These are phyloP conservation scores for Arctia plantaginis DNA, from an alignment of 2,888 invertebrate species.

Conservation along the genomic window DNA sequence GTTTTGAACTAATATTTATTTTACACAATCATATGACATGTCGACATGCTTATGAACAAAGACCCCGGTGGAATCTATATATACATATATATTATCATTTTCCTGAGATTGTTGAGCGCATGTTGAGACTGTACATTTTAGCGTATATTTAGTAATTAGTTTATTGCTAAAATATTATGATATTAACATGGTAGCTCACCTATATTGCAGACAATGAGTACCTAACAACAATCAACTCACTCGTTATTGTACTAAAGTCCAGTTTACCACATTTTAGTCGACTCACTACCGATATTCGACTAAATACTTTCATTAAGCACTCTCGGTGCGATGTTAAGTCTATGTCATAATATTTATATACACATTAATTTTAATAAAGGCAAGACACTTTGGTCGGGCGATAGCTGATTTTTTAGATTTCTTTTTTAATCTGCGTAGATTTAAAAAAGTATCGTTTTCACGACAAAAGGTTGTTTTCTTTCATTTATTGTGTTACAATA, in stretches of 20 bases:
- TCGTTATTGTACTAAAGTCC: conserved; percentile 25
- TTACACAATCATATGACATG: no score
- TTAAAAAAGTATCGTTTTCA: not conserved
- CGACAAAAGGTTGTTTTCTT: not conserved
- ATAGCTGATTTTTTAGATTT: conserved; percentile 68
- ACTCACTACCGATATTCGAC: conserved; percentile 7
- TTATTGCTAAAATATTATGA: not conserved
- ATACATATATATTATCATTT: not conserved
- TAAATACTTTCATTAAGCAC: conserved; percentile 17
- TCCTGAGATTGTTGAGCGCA: not conserved
- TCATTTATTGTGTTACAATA: not conserved
- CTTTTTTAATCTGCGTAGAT: not conserved
- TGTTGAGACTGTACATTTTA: not conserved
- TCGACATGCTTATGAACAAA: not conserved
- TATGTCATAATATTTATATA: conserved; percentile 28
- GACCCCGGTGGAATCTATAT: not conserved
- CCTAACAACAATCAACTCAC: conserved; percentile 36
- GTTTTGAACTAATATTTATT: not conserved
- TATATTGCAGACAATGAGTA: conserved; percentile 30
- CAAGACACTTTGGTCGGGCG: conserved; percentile 78
- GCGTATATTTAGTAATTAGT: not conserved
- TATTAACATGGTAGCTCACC: conserved; percentile 13
- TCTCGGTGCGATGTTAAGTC: conserved; percentile 11
- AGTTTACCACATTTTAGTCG: conserved; percentile 12
- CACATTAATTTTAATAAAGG: conserved; percentile 62